Conservation (phyloP, 2,888 invertebrate species). For the Cheilosia soror region DNA sequence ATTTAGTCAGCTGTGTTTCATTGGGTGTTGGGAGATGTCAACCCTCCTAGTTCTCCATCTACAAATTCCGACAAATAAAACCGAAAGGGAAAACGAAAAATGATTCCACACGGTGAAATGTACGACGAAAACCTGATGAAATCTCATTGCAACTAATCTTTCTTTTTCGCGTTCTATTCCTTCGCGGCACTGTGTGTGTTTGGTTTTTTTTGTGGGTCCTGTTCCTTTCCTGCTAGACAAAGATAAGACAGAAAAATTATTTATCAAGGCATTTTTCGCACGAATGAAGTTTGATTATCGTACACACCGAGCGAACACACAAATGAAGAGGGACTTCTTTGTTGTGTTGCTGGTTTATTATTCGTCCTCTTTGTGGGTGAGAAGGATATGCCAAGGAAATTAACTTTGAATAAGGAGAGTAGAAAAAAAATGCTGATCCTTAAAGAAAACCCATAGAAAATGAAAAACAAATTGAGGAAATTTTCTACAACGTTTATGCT, state of each 20-base stretch:
- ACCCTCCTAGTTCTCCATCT: conserved; percentile 53
- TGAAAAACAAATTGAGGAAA: conserved; percentile 68
- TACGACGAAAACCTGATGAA: conserved; percentile 46
- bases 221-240: conserved; percentile 53
- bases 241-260: conserved; percentile 70
- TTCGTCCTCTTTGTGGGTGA: conserved; percentile 13
- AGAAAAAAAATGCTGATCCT: conserved; percentile 51
- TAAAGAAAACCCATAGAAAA: conserved; percentile 36
- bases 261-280: conserved; percentile 73
- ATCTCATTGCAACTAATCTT: conserved; percentile 31
- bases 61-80: conserved; percentile 45
- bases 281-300: conserved; percentile 74
- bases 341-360: conserved; percentile 25
- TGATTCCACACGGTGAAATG: conserved; percentile 19
- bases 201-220: neutral
- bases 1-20: conserved; percentile 34
- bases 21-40: conserved; percentile 16
- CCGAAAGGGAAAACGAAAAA: conserved; percentile 9
- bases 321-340: conserved; percentile 62
- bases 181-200: conserved; percentile 12
- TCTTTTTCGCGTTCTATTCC: conserved; percentile 41
- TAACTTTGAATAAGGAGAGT: conserved; percentile 49
- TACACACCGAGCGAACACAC: conserved; percentile 35
- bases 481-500: conserved; percentile 62
- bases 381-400: conserved; percentile 47